Conservation (phyloP, 2,888 invertebrate genomes). For the Lithophane socia region DNA sequence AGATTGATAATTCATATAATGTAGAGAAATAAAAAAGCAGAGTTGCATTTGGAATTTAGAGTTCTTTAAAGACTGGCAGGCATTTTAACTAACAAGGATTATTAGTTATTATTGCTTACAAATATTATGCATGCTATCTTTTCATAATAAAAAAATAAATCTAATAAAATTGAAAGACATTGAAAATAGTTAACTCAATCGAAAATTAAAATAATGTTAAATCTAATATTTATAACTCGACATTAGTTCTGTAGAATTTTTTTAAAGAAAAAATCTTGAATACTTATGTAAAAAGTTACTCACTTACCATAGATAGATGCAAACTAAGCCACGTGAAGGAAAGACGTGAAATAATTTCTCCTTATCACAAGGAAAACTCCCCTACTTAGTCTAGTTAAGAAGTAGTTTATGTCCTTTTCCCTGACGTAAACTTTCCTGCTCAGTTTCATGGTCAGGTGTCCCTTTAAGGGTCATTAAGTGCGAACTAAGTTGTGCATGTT, state of each 20-base stretch:
- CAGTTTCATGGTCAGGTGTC: constrained; percentile 44
- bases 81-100: neutral
- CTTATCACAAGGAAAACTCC: constrained; percentile 52
- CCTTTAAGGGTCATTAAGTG: constrained; percentile 30
- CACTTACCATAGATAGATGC: constrained; percentile 43
- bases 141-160: neutral
- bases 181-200: neutral
- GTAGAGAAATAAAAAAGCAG: neutral
- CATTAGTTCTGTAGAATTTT: neutral
- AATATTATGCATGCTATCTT: neutral
- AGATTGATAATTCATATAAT: neutral
- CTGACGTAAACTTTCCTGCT: constrained; percentile 32
- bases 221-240: neutral
- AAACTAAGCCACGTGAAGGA: constrained; percentile 44
- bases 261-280: neutral
- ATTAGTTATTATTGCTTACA: neutral
- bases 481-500: constrained; percentile 28
- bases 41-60: neutral
- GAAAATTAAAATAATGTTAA: neutral
- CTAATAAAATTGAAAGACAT: neutral
- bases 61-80: neutral
- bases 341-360: constrained; percentile 38
- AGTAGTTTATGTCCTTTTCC: constrained; percentile 38
- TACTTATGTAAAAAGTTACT: neutral
- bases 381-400: constrained; percentile 46